A percentile compares a stretch with the other conserved stretches of the same genome.
Conservation (phyloP, 2,113 vertebrate species). For the Orycteropus afer region DNA sequence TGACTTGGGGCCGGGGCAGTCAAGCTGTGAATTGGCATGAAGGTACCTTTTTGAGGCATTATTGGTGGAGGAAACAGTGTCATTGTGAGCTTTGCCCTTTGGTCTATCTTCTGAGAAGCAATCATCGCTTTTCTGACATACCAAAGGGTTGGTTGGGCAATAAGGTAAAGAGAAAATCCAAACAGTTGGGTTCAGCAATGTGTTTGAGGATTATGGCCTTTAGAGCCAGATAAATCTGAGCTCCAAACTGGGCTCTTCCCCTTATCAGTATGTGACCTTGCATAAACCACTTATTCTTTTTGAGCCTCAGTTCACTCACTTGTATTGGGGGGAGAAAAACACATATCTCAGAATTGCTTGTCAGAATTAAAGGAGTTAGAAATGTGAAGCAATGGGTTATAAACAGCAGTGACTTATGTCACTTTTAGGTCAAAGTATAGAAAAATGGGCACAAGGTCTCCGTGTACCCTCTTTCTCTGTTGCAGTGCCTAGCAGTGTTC, state of each 20-base stretch:
- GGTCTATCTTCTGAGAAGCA: not conserved
- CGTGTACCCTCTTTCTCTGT: not conserved
- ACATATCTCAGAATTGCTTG: not conserved
- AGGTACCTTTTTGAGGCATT: conserved; percentile 17
- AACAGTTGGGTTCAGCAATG: conserved; percentile 9
- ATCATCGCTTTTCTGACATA: not conserved
- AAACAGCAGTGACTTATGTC: not conserved
- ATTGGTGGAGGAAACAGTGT: not conserved
- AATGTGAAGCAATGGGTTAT: not conserved
- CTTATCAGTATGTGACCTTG: not conserved
- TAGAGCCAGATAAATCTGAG: not conserved
- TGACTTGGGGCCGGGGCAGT: not conserved
- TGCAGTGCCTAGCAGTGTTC: not conserved
- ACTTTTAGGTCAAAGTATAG: not conserved
- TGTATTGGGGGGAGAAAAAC: not conserved
- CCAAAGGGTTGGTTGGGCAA: not conserved
- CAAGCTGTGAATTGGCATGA: not conserved
- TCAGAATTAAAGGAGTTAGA: conserved; percentile 10
- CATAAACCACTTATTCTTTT: not conserved
- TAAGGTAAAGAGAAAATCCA: conserved; percentile 18
- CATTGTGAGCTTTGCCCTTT: conserved; percentile 26
- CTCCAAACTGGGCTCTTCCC: not conserved
- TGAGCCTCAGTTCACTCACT: not conserved
- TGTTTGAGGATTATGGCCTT: not conserved
- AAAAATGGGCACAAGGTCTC: not conserved